phyloP scores from a whole-genome alignment of 2,113 vertebrate genomes.

The Crotalus helleri region DNA sequence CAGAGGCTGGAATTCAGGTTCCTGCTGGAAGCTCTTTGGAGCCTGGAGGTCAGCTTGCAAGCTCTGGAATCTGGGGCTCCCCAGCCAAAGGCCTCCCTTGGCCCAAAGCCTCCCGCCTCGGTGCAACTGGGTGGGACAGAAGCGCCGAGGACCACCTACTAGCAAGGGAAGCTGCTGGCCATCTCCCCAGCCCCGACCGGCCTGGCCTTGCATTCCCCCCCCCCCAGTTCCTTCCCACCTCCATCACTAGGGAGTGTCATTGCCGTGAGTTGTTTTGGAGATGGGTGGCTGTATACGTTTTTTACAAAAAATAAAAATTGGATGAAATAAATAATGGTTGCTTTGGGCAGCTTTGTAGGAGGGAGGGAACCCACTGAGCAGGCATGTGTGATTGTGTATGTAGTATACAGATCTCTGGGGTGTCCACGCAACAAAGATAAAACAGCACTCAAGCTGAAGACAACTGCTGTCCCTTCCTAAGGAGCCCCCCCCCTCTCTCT shows the following conservation, averaged over 20 bases:
- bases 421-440: not conserved
- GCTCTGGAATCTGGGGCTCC: not conserved
- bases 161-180: no score
- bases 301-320: not conserved
- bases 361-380: not conserved
- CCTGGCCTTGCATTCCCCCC: no score
- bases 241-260: no score
- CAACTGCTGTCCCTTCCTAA: not conserved
- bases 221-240: no score
- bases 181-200: no score
- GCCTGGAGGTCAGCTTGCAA: not conserved
- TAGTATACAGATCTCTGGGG: not conserved
- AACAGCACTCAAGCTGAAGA: not conserved
- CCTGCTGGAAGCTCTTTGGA: not conserved
- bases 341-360: slow-evolving; percentile 40
- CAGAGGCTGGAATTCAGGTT: not conserved
- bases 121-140: no score
- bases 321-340: not conserved
- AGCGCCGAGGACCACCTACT: no score
- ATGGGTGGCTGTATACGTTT: not conserved
- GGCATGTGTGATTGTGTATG: not conserved
- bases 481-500: fast-evolving
- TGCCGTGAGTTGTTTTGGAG: not conserved
- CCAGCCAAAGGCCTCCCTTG: no score
- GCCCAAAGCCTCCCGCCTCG: not conserved